These are phyloP conservation scores for Malurus alboscapulatus DNA, from an alignment of 2,113 vertebrate species.

Conservation along the genomic window DNA sequence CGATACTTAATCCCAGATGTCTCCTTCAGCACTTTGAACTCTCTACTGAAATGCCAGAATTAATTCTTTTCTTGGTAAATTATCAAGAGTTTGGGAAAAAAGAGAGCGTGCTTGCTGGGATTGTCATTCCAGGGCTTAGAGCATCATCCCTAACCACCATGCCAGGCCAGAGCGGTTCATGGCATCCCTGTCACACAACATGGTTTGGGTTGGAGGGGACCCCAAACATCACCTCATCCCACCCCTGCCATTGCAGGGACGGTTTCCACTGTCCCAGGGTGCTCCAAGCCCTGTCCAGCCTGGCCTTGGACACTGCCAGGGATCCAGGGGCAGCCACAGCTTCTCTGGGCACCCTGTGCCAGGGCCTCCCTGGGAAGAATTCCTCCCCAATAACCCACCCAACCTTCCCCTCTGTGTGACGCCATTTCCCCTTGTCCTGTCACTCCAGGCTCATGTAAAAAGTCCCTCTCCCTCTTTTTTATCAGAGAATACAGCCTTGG, in stretches of 20 bases:
- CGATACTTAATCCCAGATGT: neutral
- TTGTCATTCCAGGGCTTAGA: neutral
- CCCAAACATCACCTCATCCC: neutral
- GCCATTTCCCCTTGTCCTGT: neutral
- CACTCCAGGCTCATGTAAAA: neutral
- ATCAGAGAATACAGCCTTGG: neutral
- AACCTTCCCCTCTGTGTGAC: neutral
- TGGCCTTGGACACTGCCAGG: neutral
- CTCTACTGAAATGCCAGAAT: constrained; percentile 13
- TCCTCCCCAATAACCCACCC: neutral
- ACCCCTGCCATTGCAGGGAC: neutral
- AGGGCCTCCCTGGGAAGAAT: neutral
- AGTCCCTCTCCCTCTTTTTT: neutral
- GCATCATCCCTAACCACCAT: neutral
- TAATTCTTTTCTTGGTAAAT: constrained; percentile 22
- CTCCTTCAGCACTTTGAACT: constrained; percentile 14
- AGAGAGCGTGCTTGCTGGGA: fast-evolving
- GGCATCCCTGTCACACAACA: neutral
- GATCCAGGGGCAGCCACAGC: neutral
- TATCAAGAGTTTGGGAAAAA: neutral
- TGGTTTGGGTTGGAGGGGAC: neutral
- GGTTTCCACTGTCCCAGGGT: neutral
- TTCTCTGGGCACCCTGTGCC: neutral
- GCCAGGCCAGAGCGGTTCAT: neutral
- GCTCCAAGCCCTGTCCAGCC: neutral